phyloP scores from a whole-genome alignment of 2,797 vertebrate species.

The Cyclura pinguis region DNA sequence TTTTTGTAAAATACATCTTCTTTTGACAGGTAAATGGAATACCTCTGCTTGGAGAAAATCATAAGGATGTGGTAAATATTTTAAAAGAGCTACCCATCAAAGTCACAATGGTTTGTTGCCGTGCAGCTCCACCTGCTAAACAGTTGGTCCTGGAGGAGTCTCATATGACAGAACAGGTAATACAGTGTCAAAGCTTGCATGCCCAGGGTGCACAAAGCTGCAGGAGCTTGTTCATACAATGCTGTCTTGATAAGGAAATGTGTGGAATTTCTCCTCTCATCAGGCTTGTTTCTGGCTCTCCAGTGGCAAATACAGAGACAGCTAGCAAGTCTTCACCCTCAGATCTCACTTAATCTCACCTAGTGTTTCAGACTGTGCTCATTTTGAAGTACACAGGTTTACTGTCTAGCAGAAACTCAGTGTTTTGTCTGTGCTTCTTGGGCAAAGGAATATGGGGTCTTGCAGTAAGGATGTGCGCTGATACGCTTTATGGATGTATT shows the following conservation, averaged over 20 bases:
- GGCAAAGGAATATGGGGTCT: not conserved
- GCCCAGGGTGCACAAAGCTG: not conserved
- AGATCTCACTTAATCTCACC: not conserved
- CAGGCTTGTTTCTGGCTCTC: not conserved
- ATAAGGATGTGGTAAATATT: constrained; percentile 94
- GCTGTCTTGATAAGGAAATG: not conserved
- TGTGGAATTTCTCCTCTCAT: not conserved
- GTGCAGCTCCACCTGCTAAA: constrained; percentile 77
- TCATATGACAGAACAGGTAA: constrained; percentile 84
- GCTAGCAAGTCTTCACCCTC: not conserved
- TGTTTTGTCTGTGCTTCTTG: not conserved
- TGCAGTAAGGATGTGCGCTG: not conserved
- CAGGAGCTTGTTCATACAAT: not conserved
- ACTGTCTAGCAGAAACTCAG: no score
- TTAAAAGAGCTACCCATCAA: constrained; percentile 93
- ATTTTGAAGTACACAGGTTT: not conserved
- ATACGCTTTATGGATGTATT: not conserved
- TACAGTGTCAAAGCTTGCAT: not conserved
- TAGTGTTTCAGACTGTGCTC: not conserved
- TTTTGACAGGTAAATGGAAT: constrained; percentile 91
- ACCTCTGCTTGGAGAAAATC: constrained; percentile 92
- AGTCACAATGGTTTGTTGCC: constrained; percentile 93
- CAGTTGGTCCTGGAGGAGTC: constrained; percentile 77
- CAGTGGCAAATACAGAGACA: not conserved
- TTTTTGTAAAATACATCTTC: constrained; percentile 2